Evolutionary conservation across 2,113 vertebrate genomes (phyloP).

Genomic region (Monopterus albus): DNA sequence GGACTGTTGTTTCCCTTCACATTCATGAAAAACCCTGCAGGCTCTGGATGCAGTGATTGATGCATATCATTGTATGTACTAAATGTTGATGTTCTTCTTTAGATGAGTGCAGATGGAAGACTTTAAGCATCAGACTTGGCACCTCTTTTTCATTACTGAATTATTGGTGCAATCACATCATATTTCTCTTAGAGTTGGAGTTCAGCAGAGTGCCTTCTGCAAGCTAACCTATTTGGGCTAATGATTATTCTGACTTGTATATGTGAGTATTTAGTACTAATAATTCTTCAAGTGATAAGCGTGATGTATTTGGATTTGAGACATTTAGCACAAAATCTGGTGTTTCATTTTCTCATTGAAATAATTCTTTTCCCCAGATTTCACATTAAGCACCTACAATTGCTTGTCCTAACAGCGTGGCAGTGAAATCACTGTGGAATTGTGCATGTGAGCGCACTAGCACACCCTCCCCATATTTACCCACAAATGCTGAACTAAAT

Average conservation of each 20-base stretch:
- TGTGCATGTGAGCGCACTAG: not conserved
- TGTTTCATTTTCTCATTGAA: not conserved
- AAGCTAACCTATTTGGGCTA: not conserved
- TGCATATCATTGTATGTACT: constrained; percentile 47
- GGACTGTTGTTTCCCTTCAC: constrained; percentile 35
- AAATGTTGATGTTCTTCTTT: constrained; percentile 55
- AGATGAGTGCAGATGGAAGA: constrained; percentile 42
- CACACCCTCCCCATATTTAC: constrained; percentile 20
- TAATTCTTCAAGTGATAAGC: not conserved
- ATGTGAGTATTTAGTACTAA: not conserved
- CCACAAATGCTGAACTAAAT: constrained; percentile 23
- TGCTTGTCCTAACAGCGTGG: not conserved
- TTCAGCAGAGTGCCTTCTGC: not conserved
- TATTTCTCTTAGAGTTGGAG: constrained; percentile 11
- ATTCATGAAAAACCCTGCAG: constrained; percentile 61
- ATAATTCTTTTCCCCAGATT: not conserved
- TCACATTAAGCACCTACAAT: not conserved
- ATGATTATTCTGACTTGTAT: constrained; percentile 8
- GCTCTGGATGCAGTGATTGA: constrained; percentile 57
- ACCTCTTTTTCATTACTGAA: constrained; percentile 61
- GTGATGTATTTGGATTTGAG: not conserved
- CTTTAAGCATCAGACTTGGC: constrained; percentile 48
- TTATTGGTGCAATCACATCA: constrained; percentile 2
- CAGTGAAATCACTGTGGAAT: not conserved
- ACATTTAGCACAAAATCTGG: not conserved